Evolutionary conservation across 2,888 invertebrate species (phyloP), one percentile per base, ranked within the genome.

Genomic region (Neoscelio sp.): DNA sequence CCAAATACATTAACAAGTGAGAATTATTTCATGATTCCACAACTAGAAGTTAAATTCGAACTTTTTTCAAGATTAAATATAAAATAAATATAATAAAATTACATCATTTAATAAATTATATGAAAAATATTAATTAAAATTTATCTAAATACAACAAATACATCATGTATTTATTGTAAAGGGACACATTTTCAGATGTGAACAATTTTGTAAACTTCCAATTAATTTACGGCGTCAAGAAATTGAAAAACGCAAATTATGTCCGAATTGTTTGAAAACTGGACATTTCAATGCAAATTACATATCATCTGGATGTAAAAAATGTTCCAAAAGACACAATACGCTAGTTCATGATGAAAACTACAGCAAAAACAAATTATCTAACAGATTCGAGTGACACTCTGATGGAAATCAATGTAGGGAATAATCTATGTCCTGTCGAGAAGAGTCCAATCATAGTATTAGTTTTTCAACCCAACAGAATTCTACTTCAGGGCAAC

Each of bases 201-300:
- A 54, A 4, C 6, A 13, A 8, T 54, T 54, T 35, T 2, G 5
- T 35, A 54, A 38, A 10, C 38, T 54, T 20, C 38, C 54, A 20
- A 12, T 38, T 13, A 17, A 18, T 18, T 20, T 20, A 10, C 5
- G 38, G 13, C 20, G 54, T 5, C 35, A 23, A 30, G 23, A 54
- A 13, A 70, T 64, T 26, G 28, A 71, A 40, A 62, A 35, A 42
- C 17, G 28, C 4, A 40, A 68, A 15, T 38, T 83, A 28, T 85
- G 83, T 40, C 33, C 78, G 10, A 83, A 83, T 64, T 84, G 83
- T 50, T 77, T 84, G n/a, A 65, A 48, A 26, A 4, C 75, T 13
- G 77, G 79, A 10, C 82, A 82, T 48, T 35, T 62, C 20, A 44
- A 40, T 0, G 56, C 35, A 13, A 44, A 80, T 5, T 84, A 83